phyloP scores from a whole-genome alignment of 2,888 invertebrate genomes.

The Crepidodera aurea region DNA sequence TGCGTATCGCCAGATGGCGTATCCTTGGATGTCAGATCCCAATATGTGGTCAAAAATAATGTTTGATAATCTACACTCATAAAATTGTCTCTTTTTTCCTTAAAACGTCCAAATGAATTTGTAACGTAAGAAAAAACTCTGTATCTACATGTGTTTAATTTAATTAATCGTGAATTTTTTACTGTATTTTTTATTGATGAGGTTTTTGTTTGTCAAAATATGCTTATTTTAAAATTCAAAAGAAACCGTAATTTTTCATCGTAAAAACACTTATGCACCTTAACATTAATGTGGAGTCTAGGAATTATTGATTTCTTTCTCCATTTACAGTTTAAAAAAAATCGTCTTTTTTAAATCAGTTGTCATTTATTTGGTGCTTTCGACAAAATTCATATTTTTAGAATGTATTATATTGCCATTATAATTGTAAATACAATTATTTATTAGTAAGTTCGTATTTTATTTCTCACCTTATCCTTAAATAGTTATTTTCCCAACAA shows the following conservation, averaged over 20 bases:
- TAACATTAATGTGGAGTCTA: too few species aligned
- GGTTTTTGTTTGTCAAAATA: too few species aligned
- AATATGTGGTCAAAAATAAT: too few species aligned
- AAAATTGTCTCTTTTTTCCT: conserved; percentile 8
- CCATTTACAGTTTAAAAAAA: background rate
- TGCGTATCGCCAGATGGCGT: too few species aligned
- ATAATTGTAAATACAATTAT: conserved; percentile 49
- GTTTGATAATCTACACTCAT: background rate
- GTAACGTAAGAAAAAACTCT: conserved; percentile 10
- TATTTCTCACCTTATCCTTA: background rate
- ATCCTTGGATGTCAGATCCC: too few species aligned
- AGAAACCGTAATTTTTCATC: too few species aligned
- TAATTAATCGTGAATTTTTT: background rate
- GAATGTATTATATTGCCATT: conserved; percentile 51
- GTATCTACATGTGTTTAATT: conserved; percentile 3
- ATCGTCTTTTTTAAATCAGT: too few species aligned
- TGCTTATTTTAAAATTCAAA: too few species aligned
- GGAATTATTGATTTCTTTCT: too few species aligned
- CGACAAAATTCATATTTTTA: conserved; percentile 50
- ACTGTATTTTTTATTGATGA: background rate
- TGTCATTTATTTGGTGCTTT: conserved; percentile 45
- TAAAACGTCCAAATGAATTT: conserved; percentile 43
- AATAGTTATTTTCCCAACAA: too few species aligned
- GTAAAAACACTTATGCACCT: too few species aligned
- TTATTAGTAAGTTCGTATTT: conserved; percentile 38